Evolutionary conservation across 2,888 invertebrate genomes (phyloP).

Genomic region (Listrodromus nycthemerus): DNA sequence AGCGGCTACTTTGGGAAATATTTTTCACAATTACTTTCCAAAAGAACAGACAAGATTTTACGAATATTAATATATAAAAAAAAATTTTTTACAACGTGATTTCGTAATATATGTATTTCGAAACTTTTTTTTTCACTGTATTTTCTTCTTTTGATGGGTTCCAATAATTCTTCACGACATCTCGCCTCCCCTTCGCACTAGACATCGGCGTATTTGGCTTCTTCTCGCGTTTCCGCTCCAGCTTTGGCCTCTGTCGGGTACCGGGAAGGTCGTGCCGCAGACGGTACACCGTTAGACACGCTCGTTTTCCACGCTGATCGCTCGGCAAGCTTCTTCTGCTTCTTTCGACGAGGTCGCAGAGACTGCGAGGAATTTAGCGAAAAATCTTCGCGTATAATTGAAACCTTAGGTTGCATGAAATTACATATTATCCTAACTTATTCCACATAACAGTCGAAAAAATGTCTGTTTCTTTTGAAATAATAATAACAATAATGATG

Average conservation of each 20-base stretch:
- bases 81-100: no score
- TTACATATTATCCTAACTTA: conserved; percentile 26
- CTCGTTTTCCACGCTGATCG: conserved; percentile 10
- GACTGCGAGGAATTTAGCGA: conserved; percentile 13
- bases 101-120: no score
- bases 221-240: background rate
- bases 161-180: background rate
- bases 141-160: background rate
- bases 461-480: conserved; percentile 8
- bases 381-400: background rate
- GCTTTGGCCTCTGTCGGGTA: conserved; percentile 2
- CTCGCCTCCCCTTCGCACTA: background rate
- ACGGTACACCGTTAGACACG: conserved; percentile 11
- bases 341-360: conserved; percentile 9
- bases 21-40: background rate
- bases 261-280: background rate
- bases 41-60: background rate
- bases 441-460: conserved; percentile 24
- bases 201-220: background rate
- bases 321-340: conserved; percentile 5
- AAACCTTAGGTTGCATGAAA: conserved; percentile 39
- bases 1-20: background rate
- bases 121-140: background rate
- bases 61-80: no score
- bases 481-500: background rate